Base-by-base conservation (phyloP, 2,113 vertebrate genomes). In the Antechinus flavipes region DNA sequence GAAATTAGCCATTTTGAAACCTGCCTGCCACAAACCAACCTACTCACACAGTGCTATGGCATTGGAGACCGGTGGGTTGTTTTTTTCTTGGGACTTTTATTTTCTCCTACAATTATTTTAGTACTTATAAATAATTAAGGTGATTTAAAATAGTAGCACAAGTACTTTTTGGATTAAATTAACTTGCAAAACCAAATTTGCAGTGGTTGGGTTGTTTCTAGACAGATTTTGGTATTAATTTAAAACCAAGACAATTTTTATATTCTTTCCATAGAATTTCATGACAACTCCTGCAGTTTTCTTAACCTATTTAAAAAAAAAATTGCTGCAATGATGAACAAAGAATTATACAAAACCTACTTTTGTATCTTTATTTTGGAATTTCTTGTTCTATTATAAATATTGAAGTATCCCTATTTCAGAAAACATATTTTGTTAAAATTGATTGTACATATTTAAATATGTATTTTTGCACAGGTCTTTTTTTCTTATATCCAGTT, bases 391-490 rank as follows among this genome's bases (percentile, higher is more conserved):
- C 98, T 99, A 99, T 99, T 99, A 99, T 99, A 99, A 99, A 99
- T 99, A 99, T 99, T 99, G 99, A 99, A 99, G 98, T 99, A 99
- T 99, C 99, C 99, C 99, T 99, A 99, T 99, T 99, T 99, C 99
- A 99, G 99, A 99, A 99, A 98, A 99, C 99, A 98, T 99, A 99
- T 99, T 99, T 99, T 99, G 99, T 99, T 99, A 99, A 99, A 98
- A 99, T 98, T 99, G 99, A 99, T 99, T 99, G 99, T 99, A 99
- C 99, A 99, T 99, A 99, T 99, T 99, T 99, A 99, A 99, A 99
- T 99, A 99, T 99, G 99, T 99, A 99, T 99, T 99, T 99, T 99
- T 99, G 99, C 99, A 99, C 99, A 99, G 99, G 99, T 99, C 99
- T 99, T 99, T 99, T 99, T 99, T 99, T 98, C 99, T 99, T 99